Evolutionary conservation across 2,113 vertebrate species (phyloP), one percentile per base, ranked within the genome.

Genomic region (Andinoacara biseriatus): DNA sequence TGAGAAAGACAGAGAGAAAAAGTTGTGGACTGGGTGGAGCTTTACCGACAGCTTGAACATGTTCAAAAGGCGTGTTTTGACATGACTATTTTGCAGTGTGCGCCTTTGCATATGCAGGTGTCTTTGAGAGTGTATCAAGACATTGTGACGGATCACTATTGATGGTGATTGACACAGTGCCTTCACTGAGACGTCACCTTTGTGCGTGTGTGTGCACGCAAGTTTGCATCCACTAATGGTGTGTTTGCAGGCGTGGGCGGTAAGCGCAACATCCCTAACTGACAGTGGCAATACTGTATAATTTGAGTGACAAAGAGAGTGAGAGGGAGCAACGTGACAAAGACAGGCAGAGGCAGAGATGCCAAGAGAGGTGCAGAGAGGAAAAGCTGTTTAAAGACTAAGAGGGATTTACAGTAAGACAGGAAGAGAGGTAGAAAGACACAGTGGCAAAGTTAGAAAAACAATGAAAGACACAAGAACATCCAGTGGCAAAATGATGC

Each of bases 231-330:
- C 38, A 57, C 43, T 88, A 86, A 90, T 80, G 76, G 78, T 49
- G 81, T 86, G 74, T 83, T 86, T 85, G 81, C 40, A 17, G 59
- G 76, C 9, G 80, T 83, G 79, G 84, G 87, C 4, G 52, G 43
- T 9, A 81, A 84, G 81, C 2, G 54, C 76, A 74, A 56, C 83
- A 58, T 87, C 82, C 38, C 63, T 76, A 65, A 83, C 81, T 74
- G 78, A 87, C 84, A 86, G 67, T 10, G 80, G 83, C 91, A 85
- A 67, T 80, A 78, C 79, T 60, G 83, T 87, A 76, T 65, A 62
- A 81, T 87, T 69, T 82, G 72, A 91, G 58, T 81, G 84, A 86
- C 74, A n/a, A 57, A 49, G 58, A 63, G 63, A 58, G 43, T 46
- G 65, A 82, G 65, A 63, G 67, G 18, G 26, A 65, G 74, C 35